Base-by-base conservation (phyloP, 1,140 invertebrate genomes). In the Apis laboriosa region DNA sequence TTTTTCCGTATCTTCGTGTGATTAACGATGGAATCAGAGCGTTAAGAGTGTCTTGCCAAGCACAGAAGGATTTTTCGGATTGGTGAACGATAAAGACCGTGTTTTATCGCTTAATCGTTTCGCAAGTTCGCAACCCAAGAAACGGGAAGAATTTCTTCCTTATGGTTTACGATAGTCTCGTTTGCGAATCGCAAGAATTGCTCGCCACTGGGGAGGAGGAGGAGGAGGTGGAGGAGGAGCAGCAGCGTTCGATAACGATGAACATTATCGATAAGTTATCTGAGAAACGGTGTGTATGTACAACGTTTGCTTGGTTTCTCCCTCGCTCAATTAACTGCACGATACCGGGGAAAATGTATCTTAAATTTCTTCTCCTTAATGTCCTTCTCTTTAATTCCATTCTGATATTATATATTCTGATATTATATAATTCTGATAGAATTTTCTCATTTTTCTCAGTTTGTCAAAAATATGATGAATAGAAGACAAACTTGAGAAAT, bases 211-310 rank as follows among this genome's bases (percentile, higher is more conserved):
- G 49, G 43, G 60, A 49, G 4, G 2, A 3, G 34, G 34, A 34
- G 34, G 34, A 43, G 4, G 34, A 43, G 4, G 28, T 34, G 28
- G 34, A 43, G 34, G 34, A 28, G 34, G 15, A 34, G 28, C 2
- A 34, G 28, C 2, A 43, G 51, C 49, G 24, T 60, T 61, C 66
- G 72, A 61, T 76, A 78, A 71, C 58, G 66, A 78, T 60, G 72
- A 81, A 51, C 79, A 68, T 81, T 64, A 76, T 82, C 73, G 73
- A 81, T 81, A 71, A 81, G 73, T 82, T 82, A 68, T 60, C 64
- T 66, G 43, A 24, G 28, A 15, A 53, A 28, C 49, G 64, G 43
- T 11, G 73, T 24, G 73, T 24, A 55, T 55, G 43, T 43, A 64
- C 60, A 51, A n/a, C 63, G 77, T 73, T 64, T 19, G 28, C 34